phyloP scores from a whole-genome alignment of 2,113 vertebrate genomes.

The Syngnathus floridae region DNA sequence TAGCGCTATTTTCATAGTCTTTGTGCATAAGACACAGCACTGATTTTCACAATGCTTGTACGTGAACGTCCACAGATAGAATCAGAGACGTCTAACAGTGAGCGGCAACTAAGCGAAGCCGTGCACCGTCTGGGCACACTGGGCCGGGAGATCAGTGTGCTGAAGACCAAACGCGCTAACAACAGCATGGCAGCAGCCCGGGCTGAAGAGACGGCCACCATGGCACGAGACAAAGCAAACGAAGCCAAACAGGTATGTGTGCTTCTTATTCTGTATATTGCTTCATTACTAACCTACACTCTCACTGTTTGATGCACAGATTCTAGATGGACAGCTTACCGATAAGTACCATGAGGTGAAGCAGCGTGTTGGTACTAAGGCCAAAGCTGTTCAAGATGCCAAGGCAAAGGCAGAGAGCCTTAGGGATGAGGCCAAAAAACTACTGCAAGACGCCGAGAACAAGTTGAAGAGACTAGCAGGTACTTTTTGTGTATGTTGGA shows the following conservation, averaged over 20 bases:
- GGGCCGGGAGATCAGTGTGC: slow-evolving; percentile 71
- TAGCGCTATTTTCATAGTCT: too few species aligned
- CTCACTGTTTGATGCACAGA: slow-evolving; percentile 56
- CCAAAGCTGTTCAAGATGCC: slow-evolving; percentile 74
- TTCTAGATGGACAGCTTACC: slow-evolving; percentile 80
- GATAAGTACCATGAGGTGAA: slow-evolving; percentile 83
- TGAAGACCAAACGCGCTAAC: slow-evolving; percentile 86
- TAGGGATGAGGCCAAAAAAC: slow-evolving; percentile 79
- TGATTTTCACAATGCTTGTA: background rate
- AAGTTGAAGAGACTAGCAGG: slow-evolving; percentile 85
- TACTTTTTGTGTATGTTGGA: slow-evolving; percentile 43
- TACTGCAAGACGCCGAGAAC: slow-evolving; percentile 80
- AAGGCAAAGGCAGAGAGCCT: slow-evolving; percentile 81
- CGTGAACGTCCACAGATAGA: slow-evolving; percentile 72
- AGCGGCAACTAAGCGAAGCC: slow-evolving; percentile 75
- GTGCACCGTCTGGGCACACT: slow-evolving; percentile 71
- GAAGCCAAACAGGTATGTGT: slow-evolving; percentile 86
- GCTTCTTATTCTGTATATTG: background rate
- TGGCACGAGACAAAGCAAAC: slow-evolving; percentile 78
- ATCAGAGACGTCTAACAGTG: slow-evolving; percentile 70
- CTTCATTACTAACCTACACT: background rate
- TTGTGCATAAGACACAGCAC: background rate
- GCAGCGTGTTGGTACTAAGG: slow-evolving; percentile 82
- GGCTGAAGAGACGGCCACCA: slow-evolving; percentile 82
- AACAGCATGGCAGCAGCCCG: slow-evolving; percentile 85